Evolutionary conservation across 2,113 vertebrate species (phyloP).

Genomic region (Pogonocichla stellata): DNA sequence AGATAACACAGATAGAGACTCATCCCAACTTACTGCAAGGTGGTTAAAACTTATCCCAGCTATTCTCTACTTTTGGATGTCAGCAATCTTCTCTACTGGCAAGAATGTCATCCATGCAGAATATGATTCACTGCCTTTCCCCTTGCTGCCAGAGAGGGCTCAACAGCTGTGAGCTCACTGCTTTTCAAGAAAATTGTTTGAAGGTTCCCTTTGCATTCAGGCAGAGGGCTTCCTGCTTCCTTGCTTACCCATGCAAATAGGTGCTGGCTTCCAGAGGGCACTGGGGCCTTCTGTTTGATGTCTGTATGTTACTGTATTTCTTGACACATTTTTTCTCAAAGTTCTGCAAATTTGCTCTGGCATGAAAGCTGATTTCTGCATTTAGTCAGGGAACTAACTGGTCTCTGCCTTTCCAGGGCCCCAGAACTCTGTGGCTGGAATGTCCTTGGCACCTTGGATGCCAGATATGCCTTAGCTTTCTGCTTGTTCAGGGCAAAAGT

Average conservation of each 20-base stretch:
- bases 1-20: background rate
- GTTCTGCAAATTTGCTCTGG: background rate
- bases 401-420: background rate
- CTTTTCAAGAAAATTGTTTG: background rate
- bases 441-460: background rate
- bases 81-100: accelerated
- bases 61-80: background rate
- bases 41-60: background rate
- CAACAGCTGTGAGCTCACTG: accelerated
- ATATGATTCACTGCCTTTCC: background rate
- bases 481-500: background rate
- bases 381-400: background rate
- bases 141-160: background rate
- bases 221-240: background rate
- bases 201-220: background rate
- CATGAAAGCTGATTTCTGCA: background rate
- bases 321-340: background rate
- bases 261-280: background rate
- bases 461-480: background rate
- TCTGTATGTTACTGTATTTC: background rate
- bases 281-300: background rate
- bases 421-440: background rate
- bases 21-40: accelerated
- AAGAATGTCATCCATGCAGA: background rate
- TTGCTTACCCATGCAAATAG: background rate